Percentiles rank a stretch among this genome's conserved stretches.
These are phyloP conservation scores for Ennomos erosarius DNA, from an alignment of 2,888 invertebrate genomes.

Conservation along the genomic window DNA sequence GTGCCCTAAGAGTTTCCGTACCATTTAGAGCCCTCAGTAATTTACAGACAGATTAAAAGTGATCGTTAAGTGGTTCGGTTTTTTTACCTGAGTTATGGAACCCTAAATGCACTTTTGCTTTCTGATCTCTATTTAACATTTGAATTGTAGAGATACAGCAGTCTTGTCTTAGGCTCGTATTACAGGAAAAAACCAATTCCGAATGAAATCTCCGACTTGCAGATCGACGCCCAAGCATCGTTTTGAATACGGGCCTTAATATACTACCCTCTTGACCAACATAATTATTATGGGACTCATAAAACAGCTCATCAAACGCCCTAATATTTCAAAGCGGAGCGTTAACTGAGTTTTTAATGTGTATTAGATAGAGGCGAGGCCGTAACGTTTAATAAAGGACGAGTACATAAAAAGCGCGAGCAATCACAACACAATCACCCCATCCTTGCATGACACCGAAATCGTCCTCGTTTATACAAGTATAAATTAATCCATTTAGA, in stretches of 20 bases:
- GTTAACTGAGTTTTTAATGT: conserved; percentile 38
- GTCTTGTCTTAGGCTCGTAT: no score
- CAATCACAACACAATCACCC: conserved; percentile 85
- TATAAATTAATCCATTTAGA: conserved; percentile 86
- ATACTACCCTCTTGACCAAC: conserved; percentile 34
- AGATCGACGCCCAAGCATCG: no score
- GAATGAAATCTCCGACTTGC: no score
- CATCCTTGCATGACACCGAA: conserved; percentile 84
- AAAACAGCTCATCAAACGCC: conserved; percentile 48
- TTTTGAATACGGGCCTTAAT: neutral
- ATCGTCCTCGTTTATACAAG: conserved; percentile 83
- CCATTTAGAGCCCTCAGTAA: no score
- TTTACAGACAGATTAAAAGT: no score
- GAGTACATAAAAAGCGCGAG: conserved; percentile 80
- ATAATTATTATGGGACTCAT: conserved; percentile 45
- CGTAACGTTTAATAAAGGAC: conserved; percentile 71
- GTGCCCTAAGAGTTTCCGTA: no score
- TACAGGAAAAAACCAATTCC: no score
- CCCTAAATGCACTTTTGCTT: no score
- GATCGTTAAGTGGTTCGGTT: no score
- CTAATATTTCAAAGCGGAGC: conserved; percentile 22
- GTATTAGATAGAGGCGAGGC: conserved; percentile 42
- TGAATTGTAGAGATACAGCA: no score
- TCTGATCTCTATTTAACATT: no score
- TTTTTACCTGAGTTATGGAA: no score